Evolutionary conservation across 2,888 invertebrate species (phyloP), one percentile per base, ranked within the genome.

Genomic region (Polylopha cassiicola): DNA sequence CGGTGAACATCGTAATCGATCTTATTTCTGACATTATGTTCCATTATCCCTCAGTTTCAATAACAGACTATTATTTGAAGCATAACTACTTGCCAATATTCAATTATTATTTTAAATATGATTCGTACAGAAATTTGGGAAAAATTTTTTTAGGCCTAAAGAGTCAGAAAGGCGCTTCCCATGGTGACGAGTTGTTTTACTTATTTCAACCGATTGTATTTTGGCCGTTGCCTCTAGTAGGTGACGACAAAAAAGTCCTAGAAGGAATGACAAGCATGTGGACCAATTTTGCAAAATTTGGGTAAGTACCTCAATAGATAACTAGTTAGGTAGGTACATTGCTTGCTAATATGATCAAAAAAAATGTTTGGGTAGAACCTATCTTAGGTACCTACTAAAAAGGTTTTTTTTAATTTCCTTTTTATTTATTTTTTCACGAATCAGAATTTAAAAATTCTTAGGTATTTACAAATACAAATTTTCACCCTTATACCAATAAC

Each of bases 251-350:
- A 17, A 39, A 15, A 11, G 33, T 29, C 15, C 22, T 39, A 15
- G 39, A 34, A 7, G 34, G 33, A 34, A 39, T 39, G 46, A 44
- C 47, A 1, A 44, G 37, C n/a, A 28, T 50, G 31, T 50, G 50
- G 50, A 47, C 39, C 5, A 44, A 48, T 28, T 48, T 47, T 31
- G 50, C 50, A 13, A 50, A 37, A 24, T 42, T 24, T 21, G 46
- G 50, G 50, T 50, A 32, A 42, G 50, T 39, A 20, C 7, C 1
- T 23, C 24, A 3, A 4, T 22, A 22, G 4, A 22, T 0, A 2
- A 10, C n/a, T n/a, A n/a, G n/a, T n/a, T n/a, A n/a, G n/a, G n/a
- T n/a, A n/a, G n/a, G n/a, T n/a, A n/a, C n/a, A n/a, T n/a, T n/a
- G n/a, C n/a, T n/a, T n/a, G n/a, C n/a, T n/a, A n/a, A n/a, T n/a